Percentiles rank a stretch among this genome's conserved stretches.
phyloP scores from a whole-genome alignment of 2,113 vertebrate genomes.

The Hassar affinis region DNA sequence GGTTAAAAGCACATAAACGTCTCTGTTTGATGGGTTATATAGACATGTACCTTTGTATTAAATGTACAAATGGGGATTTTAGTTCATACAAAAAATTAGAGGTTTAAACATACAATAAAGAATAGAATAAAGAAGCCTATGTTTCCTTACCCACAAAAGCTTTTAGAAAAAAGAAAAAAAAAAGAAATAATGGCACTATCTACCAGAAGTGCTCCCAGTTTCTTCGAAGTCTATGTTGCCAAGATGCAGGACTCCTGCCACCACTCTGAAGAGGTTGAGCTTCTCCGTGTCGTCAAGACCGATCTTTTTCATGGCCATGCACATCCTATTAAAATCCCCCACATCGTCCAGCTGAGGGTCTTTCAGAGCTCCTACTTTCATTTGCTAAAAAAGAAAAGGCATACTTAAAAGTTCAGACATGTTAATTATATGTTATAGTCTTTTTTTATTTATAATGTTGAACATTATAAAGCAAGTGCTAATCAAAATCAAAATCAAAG shows the following conservation, averaged over 20 bases:
- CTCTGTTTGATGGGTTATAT: background rate
- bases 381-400: constrained; percentile 70
- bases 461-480: background rate
- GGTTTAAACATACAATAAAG: background rate
- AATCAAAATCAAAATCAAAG: too few relatives aligned
- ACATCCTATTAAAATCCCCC: constrained; percentile 96
- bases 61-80: background rate
- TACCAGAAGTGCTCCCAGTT: constrained; percentile 93
- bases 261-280: constrained; percentile 93
- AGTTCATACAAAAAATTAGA: background rate
- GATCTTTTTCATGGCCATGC: constrained; percentile 95
- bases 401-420: background rate
- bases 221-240: constrained; percentile 99
- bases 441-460: background rate
- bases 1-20: background rate
- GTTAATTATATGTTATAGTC: background rate
- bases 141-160: background rate
- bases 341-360: constrained; percentile 93
- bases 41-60: background rate
- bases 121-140: background rate
- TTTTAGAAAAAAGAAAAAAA: background rate
- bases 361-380: constrained; percentile 86
- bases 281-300: constrained; percentile 93
- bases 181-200: constrained; percentile 35
- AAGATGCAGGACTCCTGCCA: constrained; percentile 94